Percentiles rank a stretch among this genome's conserved stretches.
phyloP scores from a whole-genome alignment of 2,113 vertebrate genomes.

The Terrapene triunguis region DNA sequence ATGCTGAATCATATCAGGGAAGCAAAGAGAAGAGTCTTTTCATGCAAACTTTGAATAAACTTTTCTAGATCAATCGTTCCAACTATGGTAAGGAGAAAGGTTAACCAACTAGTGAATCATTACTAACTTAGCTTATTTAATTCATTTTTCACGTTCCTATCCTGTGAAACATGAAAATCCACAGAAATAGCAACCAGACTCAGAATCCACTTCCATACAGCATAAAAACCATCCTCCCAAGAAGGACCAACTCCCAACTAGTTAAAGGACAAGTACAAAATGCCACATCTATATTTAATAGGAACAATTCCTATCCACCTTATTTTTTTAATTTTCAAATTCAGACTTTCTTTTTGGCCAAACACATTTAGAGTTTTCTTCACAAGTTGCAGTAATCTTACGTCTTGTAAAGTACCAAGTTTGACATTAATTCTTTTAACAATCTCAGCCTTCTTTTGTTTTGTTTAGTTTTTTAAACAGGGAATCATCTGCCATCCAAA shows the following conservation, averaged over 20 bases:
- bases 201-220: background rate
- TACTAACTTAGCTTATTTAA: background rate
- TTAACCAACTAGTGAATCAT: background rate
- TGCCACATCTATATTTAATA: background rate
- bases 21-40: background rate
- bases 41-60: constrained; percentile 15
- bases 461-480: background rate
- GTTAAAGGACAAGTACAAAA: background rate
- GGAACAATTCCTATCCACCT: background rate
- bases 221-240: background rate
- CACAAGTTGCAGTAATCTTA: background rate
- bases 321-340: background rate
- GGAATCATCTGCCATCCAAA: background rate
- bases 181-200: background rate
- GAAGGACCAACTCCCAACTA: background rate
- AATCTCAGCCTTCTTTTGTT: background rate
- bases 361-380: background rate
- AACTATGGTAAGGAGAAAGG: background rate
- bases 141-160: background rate
- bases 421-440: background rate
- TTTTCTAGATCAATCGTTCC: background rate
- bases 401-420: background rate
- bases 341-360: background rate
- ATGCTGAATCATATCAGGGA: accelerated
- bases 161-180: background rate